Evolutionary conservation across 1,140 invertebrate genomes (phyloP), one percentile per base, ranked within the genome.

Genomic region (Cydia fagiglandana): DNA sequence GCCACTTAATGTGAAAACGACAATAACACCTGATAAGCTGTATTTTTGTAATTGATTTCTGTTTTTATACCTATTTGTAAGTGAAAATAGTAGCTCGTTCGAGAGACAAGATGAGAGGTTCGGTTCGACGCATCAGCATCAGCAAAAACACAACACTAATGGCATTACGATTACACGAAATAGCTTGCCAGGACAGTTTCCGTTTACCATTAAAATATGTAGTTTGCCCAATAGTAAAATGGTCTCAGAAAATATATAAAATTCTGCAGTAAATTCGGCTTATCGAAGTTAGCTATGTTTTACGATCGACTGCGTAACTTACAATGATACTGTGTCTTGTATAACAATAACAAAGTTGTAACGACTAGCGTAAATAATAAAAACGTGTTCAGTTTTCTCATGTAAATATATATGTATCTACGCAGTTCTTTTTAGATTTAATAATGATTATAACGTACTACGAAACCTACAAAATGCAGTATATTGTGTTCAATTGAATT

Each of bases 201-300:
- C n/a, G 66, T 70, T 38, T 9, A 38, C 34, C 66, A 38, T 70
- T 70, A 70, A 70, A 70, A 74, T 64, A 47, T 73, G 64, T 64
- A 64, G 61, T 64, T 77, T 77, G 34, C 56, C 73, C 73, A 77
- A 77, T 50, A 77, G 73, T 64, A 64, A 77, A 77, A 70, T 38
- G 66, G 4, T 70, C 34, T 66, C 4, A 28, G 66, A 70, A 38
- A 70, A 70, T 70, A 70, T 38, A 70, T 70, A 70, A 70, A 70
- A 70, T 10, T 20, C 6, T 38, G 34, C 34, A 45, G 34, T 41
- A 38, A 70, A 70, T 70, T 70, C 66, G 17, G 38, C 66, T 70
- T 70, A 70, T 70, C 66, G 66, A 38, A 70, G n/a, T 38, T 38
- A 34, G 34, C 5, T 6, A 61, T 24, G 30, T 45, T 70, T 70